These are phyloP conservation scores for Lochmaea crataegi DNA, from an alignment of 2,888 invertebrate genomes.

Conservation along the genomic window DNA sequence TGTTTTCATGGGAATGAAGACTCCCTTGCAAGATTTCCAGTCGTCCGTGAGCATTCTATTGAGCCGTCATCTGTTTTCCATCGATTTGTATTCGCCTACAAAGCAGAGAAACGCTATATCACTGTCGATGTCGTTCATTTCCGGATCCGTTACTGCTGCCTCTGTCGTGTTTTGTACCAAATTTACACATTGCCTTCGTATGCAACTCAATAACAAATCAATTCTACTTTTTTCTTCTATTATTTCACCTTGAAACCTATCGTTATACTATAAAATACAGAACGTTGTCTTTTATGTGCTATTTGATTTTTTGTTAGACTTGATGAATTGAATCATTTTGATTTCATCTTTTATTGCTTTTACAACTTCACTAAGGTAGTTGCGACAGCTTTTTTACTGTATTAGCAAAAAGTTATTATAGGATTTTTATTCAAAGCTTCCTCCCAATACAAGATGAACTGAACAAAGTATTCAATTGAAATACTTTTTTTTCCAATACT, in stretches of 20 bases:
- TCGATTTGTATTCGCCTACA: slow-evolving; percentile 64
- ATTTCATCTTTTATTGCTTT: slow-evolving; percentile 5
- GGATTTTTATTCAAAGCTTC: too few species aligned
- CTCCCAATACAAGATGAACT: too few species aligned
- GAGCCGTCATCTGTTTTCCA: slow-evolving; percentile 64
- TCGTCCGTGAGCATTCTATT: slow-evolving; percentile 41
- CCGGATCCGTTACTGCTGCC: slow-evolving; percentile 49
- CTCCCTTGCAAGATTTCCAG: slow-evolving; percentile 44
- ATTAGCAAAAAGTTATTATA: neutral
- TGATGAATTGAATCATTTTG: neutral
- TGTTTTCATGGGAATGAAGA: slow-evolving; percentile 22
- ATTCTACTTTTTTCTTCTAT: slow-evolving; percentile 38
- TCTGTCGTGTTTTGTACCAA: slow-evolving; percentile 53
- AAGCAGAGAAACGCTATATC: slow-evolving; percentile 54
- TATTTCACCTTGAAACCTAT: slow-evolving; percentile 42
- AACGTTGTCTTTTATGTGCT: neutral
- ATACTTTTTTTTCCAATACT: too few species aligned
- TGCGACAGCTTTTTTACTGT: neutral
- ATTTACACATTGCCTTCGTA: slow-evolving; percentile 50
- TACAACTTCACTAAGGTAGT: too few species aligned
- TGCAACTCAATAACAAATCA: slow-evolving; percentile 47
- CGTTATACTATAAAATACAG: neutral
- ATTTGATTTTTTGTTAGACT: neutral
- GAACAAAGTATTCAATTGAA: too few species aligned
- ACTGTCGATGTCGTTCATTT: slow-evolving; percentile 57